Evolutionary conservation across 2,797 vertebrate species (phyloP).

Genomic region (Anguilla marmorata): DNA sequence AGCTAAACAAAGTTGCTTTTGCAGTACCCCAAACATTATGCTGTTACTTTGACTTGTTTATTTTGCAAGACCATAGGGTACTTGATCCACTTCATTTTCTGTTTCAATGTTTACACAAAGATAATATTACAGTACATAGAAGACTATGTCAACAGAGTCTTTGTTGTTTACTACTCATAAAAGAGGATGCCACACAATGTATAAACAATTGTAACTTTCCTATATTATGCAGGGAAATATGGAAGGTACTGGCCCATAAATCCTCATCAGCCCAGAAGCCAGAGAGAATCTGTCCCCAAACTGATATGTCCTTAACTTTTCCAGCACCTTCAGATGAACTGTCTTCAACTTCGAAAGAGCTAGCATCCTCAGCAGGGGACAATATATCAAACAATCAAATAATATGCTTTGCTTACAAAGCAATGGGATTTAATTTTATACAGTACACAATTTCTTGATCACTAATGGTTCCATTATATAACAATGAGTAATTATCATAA

Average conservation of each 20-base stretch:
- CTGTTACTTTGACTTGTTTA: not conserved
- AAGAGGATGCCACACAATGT: not conserved
- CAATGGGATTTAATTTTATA: not conserved
- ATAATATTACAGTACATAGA: not conserved
- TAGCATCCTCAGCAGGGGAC: not conserved
- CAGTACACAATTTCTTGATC: not conserved
- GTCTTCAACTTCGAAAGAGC: not conserved
- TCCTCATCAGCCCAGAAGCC: not conserved
- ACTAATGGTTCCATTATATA: not conserved
- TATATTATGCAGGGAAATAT: not conserved
- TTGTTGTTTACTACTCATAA: not conserved
- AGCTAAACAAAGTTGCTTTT: not conserved
- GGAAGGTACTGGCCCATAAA: not conserved
- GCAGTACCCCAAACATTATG: not conserved
- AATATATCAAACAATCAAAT: not conserved
- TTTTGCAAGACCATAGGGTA: not conserved
- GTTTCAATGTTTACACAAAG: not conserved
- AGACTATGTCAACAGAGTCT: not conserved
- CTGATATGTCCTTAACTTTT: not conserved
- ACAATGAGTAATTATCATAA: not conserved
- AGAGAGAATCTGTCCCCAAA: not conserved
- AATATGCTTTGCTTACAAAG: not conserved
- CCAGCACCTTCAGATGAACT: not conserved
- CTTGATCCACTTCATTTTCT: not conserved
- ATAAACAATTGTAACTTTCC: not conserved